phyloP scores from a whole-genome alignment of 2,888 invertebrate genomes.

The Pasiphila rectangulata region DNA sequence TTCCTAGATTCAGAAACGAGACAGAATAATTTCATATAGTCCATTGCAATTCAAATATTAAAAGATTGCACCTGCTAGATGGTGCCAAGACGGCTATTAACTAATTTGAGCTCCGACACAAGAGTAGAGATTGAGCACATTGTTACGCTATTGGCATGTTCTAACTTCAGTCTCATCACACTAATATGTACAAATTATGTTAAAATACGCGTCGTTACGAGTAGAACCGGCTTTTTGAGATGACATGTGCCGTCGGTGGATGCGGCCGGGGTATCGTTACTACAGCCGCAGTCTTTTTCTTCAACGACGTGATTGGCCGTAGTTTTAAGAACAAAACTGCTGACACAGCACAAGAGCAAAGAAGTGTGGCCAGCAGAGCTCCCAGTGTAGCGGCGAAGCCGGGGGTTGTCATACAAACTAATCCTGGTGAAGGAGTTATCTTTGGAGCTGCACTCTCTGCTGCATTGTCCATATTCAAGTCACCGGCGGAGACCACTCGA shows the following conservation, averaged over 20 bases:
- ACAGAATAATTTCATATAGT: too few relatives aligned
- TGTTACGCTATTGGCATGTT: slow-evolving; percentile 66
- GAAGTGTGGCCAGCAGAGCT: slow-evolving; percentile 89
- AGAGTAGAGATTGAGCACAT: slow-evolving; percentile 55
- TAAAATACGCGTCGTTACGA: slow-evolving; percentile 77
- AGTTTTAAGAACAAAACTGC: slow-evolving; percentile 91
- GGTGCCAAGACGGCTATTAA: neutral
- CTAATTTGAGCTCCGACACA: slow-evolving; percentile 1
- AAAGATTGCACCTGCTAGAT: neutral
- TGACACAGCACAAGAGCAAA: slow-evolving; percentile 92
- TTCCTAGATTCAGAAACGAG: too few relatives aligned
- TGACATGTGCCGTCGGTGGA: slow-evolving; percentile 69
- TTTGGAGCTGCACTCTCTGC: slow-evolving; percentile 83
- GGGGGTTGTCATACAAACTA: slow-evolving; percentile 97
- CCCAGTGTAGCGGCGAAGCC: slow-evolving; percentile 93
- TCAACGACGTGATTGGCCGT: slow-evolving; percentile 83
- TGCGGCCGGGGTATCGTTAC: slow-evolving; percentile 72
- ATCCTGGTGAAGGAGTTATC: slow-evolving; percentile 84
- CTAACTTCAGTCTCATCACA: slow-evolving; percentile 79
- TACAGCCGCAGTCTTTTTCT: slow-evolving; percentile 77
- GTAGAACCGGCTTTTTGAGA: slow-evolving; percentile 84
- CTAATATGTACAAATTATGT: slow-evolving; percentile 78
- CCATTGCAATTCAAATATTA: too few relatives aligned
- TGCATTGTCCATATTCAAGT: slow-evolving; percentile 89
- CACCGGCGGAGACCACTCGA: slow-evolving; percentile 94